A percentile compares a stretch with the other conserved stretches of the same genome.
phyloP scores from a whole-genome alignment of 2,888 invertebrate genomes.

The Chromoteleia sp. region DNA sequence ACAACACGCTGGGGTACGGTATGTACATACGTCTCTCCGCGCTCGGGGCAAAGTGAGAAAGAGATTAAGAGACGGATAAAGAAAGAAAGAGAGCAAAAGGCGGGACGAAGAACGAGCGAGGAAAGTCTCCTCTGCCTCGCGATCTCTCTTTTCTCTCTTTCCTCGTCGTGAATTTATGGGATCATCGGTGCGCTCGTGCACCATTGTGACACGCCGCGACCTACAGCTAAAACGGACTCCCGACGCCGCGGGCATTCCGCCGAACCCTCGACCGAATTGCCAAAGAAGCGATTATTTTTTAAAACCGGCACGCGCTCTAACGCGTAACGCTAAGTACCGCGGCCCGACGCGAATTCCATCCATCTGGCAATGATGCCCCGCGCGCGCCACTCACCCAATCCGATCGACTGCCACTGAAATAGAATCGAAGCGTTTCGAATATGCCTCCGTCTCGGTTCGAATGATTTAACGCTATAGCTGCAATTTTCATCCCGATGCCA shows the following conservation, averaged over 20 bases:
- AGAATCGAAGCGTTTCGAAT: conserved; percentile 47
- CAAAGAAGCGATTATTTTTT: conserved; percentile 65
- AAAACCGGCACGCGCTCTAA: background rate
- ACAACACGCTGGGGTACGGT: conserved; percentile 79
- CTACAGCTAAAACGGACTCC: conserved; percentile 69
- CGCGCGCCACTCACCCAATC: conserved; percentile 7
- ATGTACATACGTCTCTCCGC: conserved; percentile 63
- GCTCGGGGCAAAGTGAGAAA: conserved; percentile 67
- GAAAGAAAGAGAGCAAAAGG: conserved; percentile 68
- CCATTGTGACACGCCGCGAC: conserved; percentile 70
- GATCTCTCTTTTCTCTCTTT: conserved; percentile 59
- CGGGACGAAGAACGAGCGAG: conserved; percentile 70
- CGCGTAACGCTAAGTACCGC: conserved; percentile 40
- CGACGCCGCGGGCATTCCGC: conserved; percentile 58
- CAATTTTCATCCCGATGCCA: conserved; percentile 8
- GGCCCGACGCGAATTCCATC: conserved; percentile 51
- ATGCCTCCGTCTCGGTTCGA: background rate
- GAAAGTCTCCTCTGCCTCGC: conserved; percentile 54
- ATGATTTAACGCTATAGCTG: conserved; percentile 19
- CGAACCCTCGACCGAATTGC: conserved; percentile 52
- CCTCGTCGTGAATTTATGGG: conserved; percentile 79
- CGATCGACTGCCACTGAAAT: conserved; percentile 38
- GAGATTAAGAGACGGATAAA: conserved; percentile 68
- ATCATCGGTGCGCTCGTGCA: conserved; percentile 77
- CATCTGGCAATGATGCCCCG: conserved; percentile 48